Evolutionary conservation across 2,888 invertebrate genomes (phyloP).

Genomic region (Agriotes lineatus): DNA sequence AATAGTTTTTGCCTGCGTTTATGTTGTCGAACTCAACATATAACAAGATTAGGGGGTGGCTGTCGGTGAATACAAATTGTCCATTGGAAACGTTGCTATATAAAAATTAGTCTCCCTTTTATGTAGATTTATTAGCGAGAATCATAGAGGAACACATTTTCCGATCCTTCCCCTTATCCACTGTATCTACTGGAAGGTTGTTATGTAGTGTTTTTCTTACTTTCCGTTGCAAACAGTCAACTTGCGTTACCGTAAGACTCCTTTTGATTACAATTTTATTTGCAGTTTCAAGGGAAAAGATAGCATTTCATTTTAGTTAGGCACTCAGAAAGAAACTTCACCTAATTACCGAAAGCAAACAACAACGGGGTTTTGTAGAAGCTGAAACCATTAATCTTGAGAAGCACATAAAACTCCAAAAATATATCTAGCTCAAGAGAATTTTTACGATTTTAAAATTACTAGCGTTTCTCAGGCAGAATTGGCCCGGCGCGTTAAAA

Average conservation of each 20-base stretch:
- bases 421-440: constrained; percentile 10
- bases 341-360: too few relatives aligned
- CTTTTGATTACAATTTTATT: too few relatives aligned
- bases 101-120: constrained; percentile 16
- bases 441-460: constrained; percentile 24
- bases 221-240: too few relatives aligned
- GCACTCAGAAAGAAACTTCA: neutral
- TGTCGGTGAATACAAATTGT: constrained; percentile 25
- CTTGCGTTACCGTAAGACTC: too few relatives aligned
- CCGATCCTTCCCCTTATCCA: constrained; percentile 13
- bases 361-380: neutral
- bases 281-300: too few relatives aligned
- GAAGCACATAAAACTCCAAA: neutral
- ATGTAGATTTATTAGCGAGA: constrained; percentile 23
- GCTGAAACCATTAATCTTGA: neutral
- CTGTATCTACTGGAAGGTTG: too few relatives aligned
- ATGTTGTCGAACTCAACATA: constrained; percentile 21
- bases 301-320: neutral
- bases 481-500: constrained; percentile 20
- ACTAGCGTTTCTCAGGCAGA: constrained; percentile 5
- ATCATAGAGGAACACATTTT: neutral
- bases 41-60: constrained; percentile 20
- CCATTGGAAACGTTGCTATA: constrained; percentile 5
- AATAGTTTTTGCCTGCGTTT: constrained; percentile 21
- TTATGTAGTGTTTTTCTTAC: too few relatives aligned